Base-by-base conservation (phyloP, 2,113 vertebrate species). In the Galeopterus variegatus region DNA sequence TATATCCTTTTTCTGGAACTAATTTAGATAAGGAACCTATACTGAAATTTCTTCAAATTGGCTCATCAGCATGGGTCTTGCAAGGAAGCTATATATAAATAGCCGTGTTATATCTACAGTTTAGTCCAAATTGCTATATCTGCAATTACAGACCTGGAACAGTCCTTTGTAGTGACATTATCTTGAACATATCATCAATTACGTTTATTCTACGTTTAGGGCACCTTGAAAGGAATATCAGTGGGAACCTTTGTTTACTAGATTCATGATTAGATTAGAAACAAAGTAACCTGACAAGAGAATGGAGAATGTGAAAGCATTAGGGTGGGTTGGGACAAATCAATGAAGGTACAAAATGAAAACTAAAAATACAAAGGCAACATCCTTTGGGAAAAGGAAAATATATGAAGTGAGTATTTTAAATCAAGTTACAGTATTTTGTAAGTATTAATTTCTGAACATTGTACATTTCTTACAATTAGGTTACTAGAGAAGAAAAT, bases 191-290 rank as follows among this genome's bases (percentile, higher is more conserved):
- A 69, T 58, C 26, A 52, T 88, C 67, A 86, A n/a, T 67, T 91
- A 31, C 24, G 76, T 84, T 75, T 95, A 76, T 56, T 21, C 24
- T n/a, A 31, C 77, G 28, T 70, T 60, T 52, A 84, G 90, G 95
- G 52, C 36, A 31, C 3, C 65, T 5, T 41, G 58, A 93, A 36
- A 90, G 62, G 50, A 54, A 14, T 90, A 54, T 85, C 48, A 85
- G 52, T 58, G 79, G 54, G 4, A 93, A 93, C 1, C 8, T 72
- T 75, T 88, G 15, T 67, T 70, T 90, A 48, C 58, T 94, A 36
- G 50, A 80, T 90, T 93, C 90, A 52, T 88, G 64, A 88, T 48
- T 81, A 90, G 33, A 92, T 95, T 58, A 94, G 60, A 75, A 96
- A 88, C 14, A 50, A 90, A 88, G 21, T 93, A 52, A 81, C 0